Evolutionary conservation across 2,888 invertebrate species (phyloP).

Genomic region (Volucella bombylans): DNA sequence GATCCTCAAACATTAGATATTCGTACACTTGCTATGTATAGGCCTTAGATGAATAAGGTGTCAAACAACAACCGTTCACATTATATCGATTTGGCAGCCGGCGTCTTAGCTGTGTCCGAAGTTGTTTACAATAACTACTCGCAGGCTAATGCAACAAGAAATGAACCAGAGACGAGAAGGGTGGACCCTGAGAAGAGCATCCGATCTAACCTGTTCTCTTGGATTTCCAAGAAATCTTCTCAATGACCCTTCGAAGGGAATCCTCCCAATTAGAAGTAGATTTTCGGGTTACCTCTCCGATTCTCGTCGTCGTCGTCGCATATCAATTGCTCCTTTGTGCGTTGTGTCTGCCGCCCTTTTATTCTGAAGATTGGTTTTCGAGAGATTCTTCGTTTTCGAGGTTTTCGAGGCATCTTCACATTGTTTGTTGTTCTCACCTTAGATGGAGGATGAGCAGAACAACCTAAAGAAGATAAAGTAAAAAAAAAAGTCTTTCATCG

Average conservation of each 20-base stretch:
- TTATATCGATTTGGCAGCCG: constrained; percentile 18
- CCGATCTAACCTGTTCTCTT: constrained; percentile 31
- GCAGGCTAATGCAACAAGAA: constrained; percentile 4
- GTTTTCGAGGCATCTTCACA: constrained; percentile 59
- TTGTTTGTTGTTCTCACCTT: constrained; percentile 69
- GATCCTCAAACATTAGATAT: constrained; percentile 54
- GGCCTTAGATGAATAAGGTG: constrained; percentile 46
- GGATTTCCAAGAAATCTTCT: constrained; percentile 54
- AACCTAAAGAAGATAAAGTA: constrained; percentile 39
- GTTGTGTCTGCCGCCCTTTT: constrained; percentile 34
- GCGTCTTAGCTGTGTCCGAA: constrained; percentile 39
- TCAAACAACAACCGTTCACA: constrained; percentile 46
- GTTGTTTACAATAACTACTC: constrained; percentile 20
- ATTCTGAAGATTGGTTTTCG: constrained; percentile 46
- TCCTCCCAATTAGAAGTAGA: constrained; percentile 70
- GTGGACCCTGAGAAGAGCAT: background rate
- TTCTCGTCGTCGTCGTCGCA: constrained; percentile 6
- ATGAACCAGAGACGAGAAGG: background rate
- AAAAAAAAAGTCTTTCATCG: constrained; percentile 64
- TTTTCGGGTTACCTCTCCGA: constrained; percentile 61
- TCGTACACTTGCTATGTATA: constrained; percentile 43
- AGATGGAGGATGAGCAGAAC: constrained; percentile 9
- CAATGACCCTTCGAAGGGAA: constrained; percentile 62
- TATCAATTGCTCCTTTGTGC: constrained; percentile 25
- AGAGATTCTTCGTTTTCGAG: constrained; percentile 2